Evolutionary conservation across 37 sponge, comb jelly and placozoan species (phyloP), one percentile per base, ranked within the genome.

Genomic region (Cladorhizidae sp.): DNA sequence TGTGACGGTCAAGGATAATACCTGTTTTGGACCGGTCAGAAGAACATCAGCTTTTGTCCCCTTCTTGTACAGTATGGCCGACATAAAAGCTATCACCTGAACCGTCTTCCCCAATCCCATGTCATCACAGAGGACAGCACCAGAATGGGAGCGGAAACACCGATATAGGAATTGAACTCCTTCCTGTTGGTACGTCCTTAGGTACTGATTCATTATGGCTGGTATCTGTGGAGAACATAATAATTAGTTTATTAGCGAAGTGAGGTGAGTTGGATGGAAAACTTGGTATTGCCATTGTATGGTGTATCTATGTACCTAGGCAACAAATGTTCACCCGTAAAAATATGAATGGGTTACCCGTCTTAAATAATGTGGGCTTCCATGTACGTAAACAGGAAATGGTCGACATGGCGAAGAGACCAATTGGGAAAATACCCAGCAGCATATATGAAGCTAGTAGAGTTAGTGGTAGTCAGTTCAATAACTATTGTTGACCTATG

Each of bases 41-140:
- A 80, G 40, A 18, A 78, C 80, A 57, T 87, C 88, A 25, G 29
- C 43, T 40, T 77, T 77, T 17, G 84, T 78, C 42, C 76, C 38
- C 7, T 23, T 73, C 67, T 84, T 89, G 25, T 37, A 31, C 17
- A 89, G 62, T 7, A 89, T 59, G 5, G 89, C 84, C 70, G 57
- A 35, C 41, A 89, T 59, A 57, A 89, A 84, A 5, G 84, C 89
- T 23, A 88, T 61, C 49, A 86, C 81, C 74, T 92, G 93, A 26
- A 92, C 77, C 20, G 83, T 92, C 80, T 92, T 92, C 9, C 93
- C 93, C 40, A 92, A 80, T 17, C 93, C 93, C 88, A 88, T 88
- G 57, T 92, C 93, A 81, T 92, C 93, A 43, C 93, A 89, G 9
- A 92, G 74, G 21, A 72, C 56, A 21, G 65, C 83, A 32, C 75